phyloP scores from a whole-genome alignment of 2,888 invertebrate genomes.

The Ceriagrion tenellum region DNA sequence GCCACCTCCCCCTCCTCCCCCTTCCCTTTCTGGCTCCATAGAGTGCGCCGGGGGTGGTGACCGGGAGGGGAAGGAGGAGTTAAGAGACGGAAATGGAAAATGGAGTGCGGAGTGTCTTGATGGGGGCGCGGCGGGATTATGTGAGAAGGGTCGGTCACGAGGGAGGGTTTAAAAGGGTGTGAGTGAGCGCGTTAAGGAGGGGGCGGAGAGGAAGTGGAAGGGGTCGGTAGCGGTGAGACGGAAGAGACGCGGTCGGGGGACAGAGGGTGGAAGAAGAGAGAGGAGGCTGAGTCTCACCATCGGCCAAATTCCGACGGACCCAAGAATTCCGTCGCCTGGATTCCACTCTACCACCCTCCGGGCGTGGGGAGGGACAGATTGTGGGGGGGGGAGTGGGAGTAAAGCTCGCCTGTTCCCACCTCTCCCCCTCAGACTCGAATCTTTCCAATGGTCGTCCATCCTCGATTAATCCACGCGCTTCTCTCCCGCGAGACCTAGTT shows the following conservation, averaged over 20 bases:
- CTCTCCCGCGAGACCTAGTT: neutral
- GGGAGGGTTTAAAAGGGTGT: slow-evolving; percentile 19
- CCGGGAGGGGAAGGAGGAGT: neutral
- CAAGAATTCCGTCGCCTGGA: slow-evolving; percentile 3
- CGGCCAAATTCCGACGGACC: slow-evolving; percentile 18
- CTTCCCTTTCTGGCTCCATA: neutral
- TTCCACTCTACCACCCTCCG: neutral
- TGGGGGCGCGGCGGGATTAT: neutral
- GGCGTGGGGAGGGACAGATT: neutral
- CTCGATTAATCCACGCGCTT: neutral
- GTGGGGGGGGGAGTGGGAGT: too few species aligned
- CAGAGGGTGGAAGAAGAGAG: too few species aligned
- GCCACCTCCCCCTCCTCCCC: too few species aligned
- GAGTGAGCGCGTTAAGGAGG: neutral
- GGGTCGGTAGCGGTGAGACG: neutral
- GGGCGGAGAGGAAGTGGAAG: neutral
- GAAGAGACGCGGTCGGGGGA: too few species aligned
- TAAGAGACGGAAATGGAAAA: neutral
- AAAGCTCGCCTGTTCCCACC: too few species aligned
- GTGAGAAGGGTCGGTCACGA: slow-evolving; percentile 36
- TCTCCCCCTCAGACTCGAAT: neutral
- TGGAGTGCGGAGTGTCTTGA: slow-evolving; percentile 28
- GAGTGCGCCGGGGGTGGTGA: neutral
- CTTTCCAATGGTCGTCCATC: neutral
- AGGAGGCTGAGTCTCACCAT: neutral